A percentile compares a stretch with the other conserved stretches of the same genome.
Evolutionary conservation across 2,113 vertebrate species (phyloP).

Genomic region (Chloroceryle aenea): DNA sequence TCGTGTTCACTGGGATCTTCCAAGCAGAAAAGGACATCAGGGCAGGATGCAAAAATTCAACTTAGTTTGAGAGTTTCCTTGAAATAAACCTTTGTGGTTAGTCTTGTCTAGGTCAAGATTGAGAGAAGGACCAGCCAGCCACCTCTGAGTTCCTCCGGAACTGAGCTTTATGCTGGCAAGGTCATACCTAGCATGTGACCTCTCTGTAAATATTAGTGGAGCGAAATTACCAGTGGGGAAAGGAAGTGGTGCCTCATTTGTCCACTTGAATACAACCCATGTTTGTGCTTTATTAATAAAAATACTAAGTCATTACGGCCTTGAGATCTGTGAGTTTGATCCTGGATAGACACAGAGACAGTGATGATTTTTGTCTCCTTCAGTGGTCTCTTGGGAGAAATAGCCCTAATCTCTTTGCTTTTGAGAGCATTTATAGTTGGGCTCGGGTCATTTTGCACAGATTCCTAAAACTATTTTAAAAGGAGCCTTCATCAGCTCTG

Average conservation of each 20-base stretch:
- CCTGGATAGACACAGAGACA: not conserved
- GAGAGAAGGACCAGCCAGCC: not conserved
- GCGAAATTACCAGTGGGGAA: not conserved
- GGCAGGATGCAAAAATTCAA: not conserved
- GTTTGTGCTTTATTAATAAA: not conserved
- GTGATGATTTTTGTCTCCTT: not conserved
- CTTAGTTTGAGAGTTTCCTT: not conserved
- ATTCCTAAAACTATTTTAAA: not conserved
- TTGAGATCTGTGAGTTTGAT: not conserved
- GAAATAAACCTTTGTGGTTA: not conserved
- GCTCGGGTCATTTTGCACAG: accelerated
- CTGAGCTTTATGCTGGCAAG: not conserved
- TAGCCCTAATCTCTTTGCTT: not conserved
- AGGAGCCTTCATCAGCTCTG: not conserved
- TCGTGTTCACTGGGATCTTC: not conserved
- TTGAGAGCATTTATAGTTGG: not conserved
- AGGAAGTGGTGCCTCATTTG: not conserved
- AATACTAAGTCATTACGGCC: not conserved
- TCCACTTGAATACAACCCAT: not conserved
- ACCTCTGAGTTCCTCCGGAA: not conserved
- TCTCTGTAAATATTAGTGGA: not conserved
- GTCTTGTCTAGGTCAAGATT: not conserved
- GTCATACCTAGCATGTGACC: not conserved
- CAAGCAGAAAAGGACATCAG: not conserved
- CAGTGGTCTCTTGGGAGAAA: not conserved